Evolutionary conservation across 23 tunicate genomes (phyloP).

Genomic region (Styela plicata): DNA sequence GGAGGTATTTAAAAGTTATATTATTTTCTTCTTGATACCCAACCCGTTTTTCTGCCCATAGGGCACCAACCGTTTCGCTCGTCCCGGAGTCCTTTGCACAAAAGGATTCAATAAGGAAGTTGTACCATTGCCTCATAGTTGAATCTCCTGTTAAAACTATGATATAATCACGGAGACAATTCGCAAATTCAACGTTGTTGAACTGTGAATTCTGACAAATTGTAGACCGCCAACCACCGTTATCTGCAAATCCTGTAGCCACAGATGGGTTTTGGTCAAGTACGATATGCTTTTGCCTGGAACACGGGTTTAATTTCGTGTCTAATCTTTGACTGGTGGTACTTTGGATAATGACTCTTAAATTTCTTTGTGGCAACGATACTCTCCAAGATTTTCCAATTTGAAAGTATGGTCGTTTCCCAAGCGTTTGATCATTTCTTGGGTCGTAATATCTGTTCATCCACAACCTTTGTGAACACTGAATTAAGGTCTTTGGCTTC

Average conservation of each 20-base stretch:
- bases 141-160: slow-evolving; percentile 52
- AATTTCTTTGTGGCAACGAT: neutral
- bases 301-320: neutral
- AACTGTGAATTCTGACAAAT: neutral
- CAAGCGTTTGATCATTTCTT: neutral
- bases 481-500: slow-evolving; percentile 3
- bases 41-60: neutral
- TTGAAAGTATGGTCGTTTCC: neutral
- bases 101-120: slow-evolving; percentile 1
- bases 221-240: slow-evolving; percentile 16
- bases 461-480: neutral
- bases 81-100: neutral
- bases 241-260: slow-evolving; percentile 9
- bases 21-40: neutral
- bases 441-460: neutral
- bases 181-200: neutral
- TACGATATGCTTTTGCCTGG: neutral
- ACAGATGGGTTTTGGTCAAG: neutral
- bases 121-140: slow-evolving; percentile 45
- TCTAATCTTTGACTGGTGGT: neutral
- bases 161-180: slow-evolving; percentile 14
- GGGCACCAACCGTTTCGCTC: neutral
- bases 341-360: neutral
- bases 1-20: slow-evolving; percentile 35
- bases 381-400: neutral